Percentiles rank a stretch among this genome's conserved stretches.
phyloP scores from a whole-genome alignment of 2,888 invertebrate species.

The Dynastes grantii region DNA sequence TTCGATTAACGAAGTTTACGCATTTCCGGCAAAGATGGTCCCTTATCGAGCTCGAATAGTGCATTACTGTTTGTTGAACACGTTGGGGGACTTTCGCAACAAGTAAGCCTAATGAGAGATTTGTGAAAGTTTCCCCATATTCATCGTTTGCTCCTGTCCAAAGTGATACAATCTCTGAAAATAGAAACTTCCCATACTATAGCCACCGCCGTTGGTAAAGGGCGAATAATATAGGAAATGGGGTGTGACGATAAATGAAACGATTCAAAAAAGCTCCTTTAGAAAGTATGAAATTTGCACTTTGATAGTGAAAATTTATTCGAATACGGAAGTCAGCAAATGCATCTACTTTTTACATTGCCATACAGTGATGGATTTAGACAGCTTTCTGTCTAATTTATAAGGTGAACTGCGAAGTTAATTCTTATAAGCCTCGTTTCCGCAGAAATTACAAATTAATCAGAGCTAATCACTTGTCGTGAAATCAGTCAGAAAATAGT shows the following conservation, averaged over 20 bases:
- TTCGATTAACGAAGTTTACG: neutral
- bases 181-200: slow-evolving; percentile 34
- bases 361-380: no score
- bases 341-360: no score
- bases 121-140: slow-evolving; percentile 31
- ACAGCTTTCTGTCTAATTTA: no score
- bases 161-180: slow-evolving; percentile 20
- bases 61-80: slow-evolving; percentile 4
- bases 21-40: slow-evolving; percentile 10
- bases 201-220: slow-evolving; percentile 9
- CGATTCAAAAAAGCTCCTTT: no score
- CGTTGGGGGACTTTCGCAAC: slow-evolving; percentile 32
- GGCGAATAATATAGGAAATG: slow-evolving; percentile 7
- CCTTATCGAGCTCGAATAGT: neutral
- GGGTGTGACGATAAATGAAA: slow-evolving; percentile 18
- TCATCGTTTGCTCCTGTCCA: slow-evolving; percentile 4
- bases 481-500: no score
- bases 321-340: no score
- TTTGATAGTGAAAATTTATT: no score
- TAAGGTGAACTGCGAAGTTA: no score
- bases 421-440: no score
- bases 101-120: slow-evolving; percentile 40
- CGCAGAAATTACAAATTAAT: no score
- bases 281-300: no score
- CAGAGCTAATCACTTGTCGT: no score